These are phyloP conservation scores for Piaya cayana DNA, from an alignment of 2,113 vertebrate genomes.

Conservation along the genomic window DNA sequence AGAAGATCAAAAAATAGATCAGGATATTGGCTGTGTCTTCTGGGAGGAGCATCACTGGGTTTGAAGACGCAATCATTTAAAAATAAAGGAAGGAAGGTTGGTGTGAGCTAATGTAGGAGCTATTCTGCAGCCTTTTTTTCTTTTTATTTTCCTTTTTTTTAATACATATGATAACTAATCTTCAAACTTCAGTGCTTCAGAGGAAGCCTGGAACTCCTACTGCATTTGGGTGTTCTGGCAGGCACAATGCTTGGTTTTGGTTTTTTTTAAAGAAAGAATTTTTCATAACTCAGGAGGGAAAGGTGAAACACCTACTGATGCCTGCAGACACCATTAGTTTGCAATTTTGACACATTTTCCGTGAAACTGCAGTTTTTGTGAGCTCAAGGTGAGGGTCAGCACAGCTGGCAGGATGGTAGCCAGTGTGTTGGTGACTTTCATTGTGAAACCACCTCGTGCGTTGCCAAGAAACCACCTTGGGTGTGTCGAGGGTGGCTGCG, in stretches of 20 bases:
- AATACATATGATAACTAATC: neutral
- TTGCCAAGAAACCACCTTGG: neutral
- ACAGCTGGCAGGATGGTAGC: neutral
- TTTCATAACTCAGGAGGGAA: neutral
- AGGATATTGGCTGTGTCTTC: neutral
- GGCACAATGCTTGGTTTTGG: neutral
- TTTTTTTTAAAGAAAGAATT: neutral
- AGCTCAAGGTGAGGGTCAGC: neutral
- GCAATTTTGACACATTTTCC: neutral
- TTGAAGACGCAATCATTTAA: neutral
- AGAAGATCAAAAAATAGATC: constrained; percentile 20
- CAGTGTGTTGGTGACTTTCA: neutral
- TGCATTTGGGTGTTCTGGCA: neutral
- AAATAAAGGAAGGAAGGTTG: neutral
- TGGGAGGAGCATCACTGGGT: neutral
- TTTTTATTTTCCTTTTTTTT: accelerated
- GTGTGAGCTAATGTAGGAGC: neutral
- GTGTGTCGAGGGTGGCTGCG: accelerated
- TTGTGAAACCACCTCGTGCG: accelerated
- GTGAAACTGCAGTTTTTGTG: neutral
- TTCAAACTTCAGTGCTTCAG: neutral
- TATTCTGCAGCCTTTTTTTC: neutral
- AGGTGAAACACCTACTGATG: neutral
- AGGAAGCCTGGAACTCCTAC: neutral
- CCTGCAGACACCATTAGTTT: neutral